These are phyloP conservation scores for Athalia circularis DNA, from an alignment of 2,888 invertebrate genomes.

Conservation along the genomic window DNA sequence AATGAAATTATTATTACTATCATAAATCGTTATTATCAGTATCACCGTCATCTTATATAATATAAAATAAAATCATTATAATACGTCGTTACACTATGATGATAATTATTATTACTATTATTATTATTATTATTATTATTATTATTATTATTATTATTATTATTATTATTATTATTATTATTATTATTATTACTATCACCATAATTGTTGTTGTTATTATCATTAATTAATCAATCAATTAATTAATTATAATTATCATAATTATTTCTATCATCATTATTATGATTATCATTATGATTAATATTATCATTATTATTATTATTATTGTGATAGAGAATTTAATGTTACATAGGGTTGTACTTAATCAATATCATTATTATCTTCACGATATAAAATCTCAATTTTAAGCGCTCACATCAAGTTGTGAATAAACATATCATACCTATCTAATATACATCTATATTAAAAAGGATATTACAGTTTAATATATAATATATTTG, in stretches of 20 bases:
- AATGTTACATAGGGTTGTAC: conserved; percentile 67
- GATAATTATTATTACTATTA: conserved; percentile 28
- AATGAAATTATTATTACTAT: conserved; percentile 52
- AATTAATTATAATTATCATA: too few species aligned
- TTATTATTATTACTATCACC: conserved; percentile 20
- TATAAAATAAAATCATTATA: too few species aligned
- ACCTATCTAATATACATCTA: conserved; percentile 68
- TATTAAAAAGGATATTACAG: conserved; percentile 67
- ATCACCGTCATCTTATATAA: too few species aligned
- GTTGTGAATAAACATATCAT: conserved; percentile 75
- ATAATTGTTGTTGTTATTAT: conserved; percentile 43
- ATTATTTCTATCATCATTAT: conserved; percentile 15
- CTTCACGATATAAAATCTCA: conserved; percentile 63
- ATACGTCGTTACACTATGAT: too few species aligned
- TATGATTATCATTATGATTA: conserved; percentile 8
- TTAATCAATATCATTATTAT: conserved; percentile 61
- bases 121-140: conserved; percentile 30
- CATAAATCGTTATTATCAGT: too few species aligned
- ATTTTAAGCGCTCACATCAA: conserved; percentile 73
- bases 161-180: conserved; percentile 35
- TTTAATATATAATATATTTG: conserved; percentile 67
- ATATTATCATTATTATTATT: conserved; percentile 11
- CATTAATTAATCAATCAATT: neutral
- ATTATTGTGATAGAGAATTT: conserved; percentile 53
- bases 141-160: conserved; percentile 40